These are phyloP conservation scores for Mormyrus iriodes DNA, from an alignment of 2,113 vertebrate species.

Conservation along the genomic window DNA sequence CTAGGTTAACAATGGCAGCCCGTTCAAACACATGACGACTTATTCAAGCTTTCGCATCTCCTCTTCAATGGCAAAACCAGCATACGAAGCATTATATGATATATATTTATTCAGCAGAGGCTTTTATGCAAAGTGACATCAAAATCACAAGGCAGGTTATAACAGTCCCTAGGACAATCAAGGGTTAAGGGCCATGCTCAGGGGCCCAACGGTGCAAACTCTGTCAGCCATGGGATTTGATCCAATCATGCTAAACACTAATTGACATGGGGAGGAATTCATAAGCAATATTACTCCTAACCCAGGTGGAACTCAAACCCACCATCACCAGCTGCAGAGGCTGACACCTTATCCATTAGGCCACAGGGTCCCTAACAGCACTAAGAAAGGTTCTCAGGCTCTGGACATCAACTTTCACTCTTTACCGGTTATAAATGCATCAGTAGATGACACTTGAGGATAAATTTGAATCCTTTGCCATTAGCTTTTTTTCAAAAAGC, in stretches of 20 bases:
- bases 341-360: slow-evolving; percentile 99
- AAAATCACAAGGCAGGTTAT: neutral
- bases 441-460: neutral
- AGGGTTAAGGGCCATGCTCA: neutral
- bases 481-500: neutral
- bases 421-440: neutral
- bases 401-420: neutral
- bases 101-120: neutral
- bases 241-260: neutral
- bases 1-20: neutral
- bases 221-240: no score
- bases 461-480: neutral
- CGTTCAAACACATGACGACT: neutral
- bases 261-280: neutral
- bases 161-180: neutral
- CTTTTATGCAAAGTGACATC: neutral
- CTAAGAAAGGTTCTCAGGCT: neutral
- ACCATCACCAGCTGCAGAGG: slow-evolving; percentile 98
- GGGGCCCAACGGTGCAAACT: neutral
- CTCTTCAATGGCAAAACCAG: neutral
- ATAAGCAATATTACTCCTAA: slow-evolving; percentile 25
- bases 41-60: neutral
- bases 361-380: slow-evolving; percentile 75
- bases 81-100: neutral
- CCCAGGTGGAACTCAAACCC: slow-evolving; percentile 98